Evolutionary conservation across 2,888 invertebrate species (phyloP), one percentile per base, ranked within the genome.

Genomic region (Fabriciana adippe): DNA sequence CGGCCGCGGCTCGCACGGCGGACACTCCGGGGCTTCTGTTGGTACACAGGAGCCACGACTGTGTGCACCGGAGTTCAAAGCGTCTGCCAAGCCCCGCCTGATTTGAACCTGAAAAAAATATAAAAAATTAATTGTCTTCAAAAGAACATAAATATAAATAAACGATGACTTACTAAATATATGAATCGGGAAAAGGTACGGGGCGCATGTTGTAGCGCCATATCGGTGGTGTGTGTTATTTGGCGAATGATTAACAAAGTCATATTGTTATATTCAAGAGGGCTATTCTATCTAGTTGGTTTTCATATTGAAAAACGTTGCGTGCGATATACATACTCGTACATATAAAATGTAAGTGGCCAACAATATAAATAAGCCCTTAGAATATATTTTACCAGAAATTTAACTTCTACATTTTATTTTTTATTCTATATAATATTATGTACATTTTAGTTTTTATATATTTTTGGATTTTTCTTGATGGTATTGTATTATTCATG

Each of bases 1-100:
- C 47, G 71, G 74, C 56, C 60, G 16, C 11, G 8, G 63, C 45
- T n/a, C 57, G 54, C 51, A 63, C 21, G 70, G 68, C 2, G 68
- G 47, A 55, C 64, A 61, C 21, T 57, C 41, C 6, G 18, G 50
- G 1, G 16, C 41, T 6, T 41, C n/a, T 1, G 41, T 35, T 13
- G 66, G 66, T 1, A 55, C 26, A 31, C 66, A 66, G 15, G 66
- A 66, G 16, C 66, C 50, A 50, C 66, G 48, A 48, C 61, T 55
- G n/a, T 54, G 54, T 41, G 47, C 48, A 41, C n/a, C 50, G 6
- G 35, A 15, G 47, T n/a, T 21, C 5, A 6, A 41, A 21, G 13
- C 35, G n/a, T 59, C 41, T 21, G 55, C 48, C 15, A 66, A 26
- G 31, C 61, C 55, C 31, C 66, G 54, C 8, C n/a, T 18, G 21